Base-by-base conservation (phyloP, 1,140 invertebrate species). In the Zaprionus camerounensis region DNA sequence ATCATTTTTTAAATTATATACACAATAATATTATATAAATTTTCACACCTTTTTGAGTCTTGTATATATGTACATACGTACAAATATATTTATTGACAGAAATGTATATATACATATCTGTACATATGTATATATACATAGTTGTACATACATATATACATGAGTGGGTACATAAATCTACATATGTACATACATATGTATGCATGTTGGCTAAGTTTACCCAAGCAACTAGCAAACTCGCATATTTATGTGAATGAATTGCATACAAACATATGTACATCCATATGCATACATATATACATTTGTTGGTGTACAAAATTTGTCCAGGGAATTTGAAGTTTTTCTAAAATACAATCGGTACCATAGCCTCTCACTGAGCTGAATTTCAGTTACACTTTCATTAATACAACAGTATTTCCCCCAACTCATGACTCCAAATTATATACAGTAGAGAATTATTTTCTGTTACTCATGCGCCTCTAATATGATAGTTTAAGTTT, bases 381-480 rank as follows among this genome's bases (percentile, higher is more conserved):
- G 80, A 24, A 71, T 87, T 88, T 76, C 84, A 90, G 82, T 87
- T 84, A 87, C 78, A 79, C 66, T 87, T 88, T 87, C 84, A 84
- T 87, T 88, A 87, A 88, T 90, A 84, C 81, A 90, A 84, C 82
- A 85, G 81, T 76, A 81, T 80, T 86, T 88, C 85, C 85, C 73
- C 85, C 85, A 87, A 88, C 81, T 85, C 76, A 82, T 67, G 72
- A 85, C 88, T 90, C 85, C 85, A 90, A 90, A 90, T 79, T 88
- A 88, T 91, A 92, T 91, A 92, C 90, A 87, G 81, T 84, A 85
- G 86, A 92, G 91, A 91, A 91, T 85, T 82, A 76, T 87, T 91
- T 91, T 91, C 82, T 91, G 85, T 92, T 91, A 91, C 90, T 92
- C 91, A 92, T 92, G 91, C 91, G 91, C 91, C 80, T 91, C 83